phyloP scores from a whole-genome alignment of 1,140 invertebrate genomes.

The Drosophila equinoxialis region DNA sequence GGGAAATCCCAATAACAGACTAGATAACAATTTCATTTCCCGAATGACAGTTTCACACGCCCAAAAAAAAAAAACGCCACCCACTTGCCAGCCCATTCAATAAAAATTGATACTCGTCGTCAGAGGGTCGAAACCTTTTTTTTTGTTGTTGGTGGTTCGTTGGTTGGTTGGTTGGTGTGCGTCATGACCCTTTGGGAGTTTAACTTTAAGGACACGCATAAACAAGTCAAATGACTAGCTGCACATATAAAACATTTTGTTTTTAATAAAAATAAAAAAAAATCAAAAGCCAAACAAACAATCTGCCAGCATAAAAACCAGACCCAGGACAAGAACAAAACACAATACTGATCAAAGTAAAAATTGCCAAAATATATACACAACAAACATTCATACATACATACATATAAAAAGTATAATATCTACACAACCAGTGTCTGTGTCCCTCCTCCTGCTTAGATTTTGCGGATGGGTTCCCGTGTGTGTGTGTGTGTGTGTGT shows the following conservation, averaged over 20 bases:
- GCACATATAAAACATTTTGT: conserved; percentile 75
- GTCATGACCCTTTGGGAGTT: conserved; percentile 32
- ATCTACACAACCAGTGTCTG: background rate
- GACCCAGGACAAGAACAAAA: conserved; percentile 7
- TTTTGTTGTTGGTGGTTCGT: conserved; percentile 20
- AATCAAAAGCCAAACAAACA: conserved; percentile 59
- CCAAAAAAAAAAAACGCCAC: conserved; percentile 1
- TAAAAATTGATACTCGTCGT: conserved; percentile 58
- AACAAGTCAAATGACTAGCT: conserved; percentile 47
- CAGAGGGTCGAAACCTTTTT: conserved; percentile 41
- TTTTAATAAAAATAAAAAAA: conserved; percentile 72
- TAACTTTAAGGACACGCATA: conserved; percentile 53
- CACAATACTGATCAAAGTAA: conserved; percentile 70
- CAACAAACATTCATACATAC: background rate
- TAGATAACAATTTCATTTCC: conserved; percentile 57
- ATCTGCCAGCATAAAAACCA: conserved; percentile 23
- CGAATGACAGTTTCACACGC: conserved; percentile 47
- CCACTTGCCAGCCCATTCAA: conserved; percentile 18
- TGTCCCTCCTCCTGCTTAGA: background rate
- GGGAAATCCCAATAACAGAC: conserved; percentile 47
- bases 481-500: conserved; percentile 19
- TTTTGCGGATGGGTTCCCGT: background rate
- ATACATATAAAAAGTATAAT: conserved; percentile 7
- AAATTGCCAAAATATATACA: conserved; percentile 42
- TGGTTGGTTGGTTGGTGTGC: background rate